phyloP scores from a whole-genome alignment of 2,113 vertebrate genomes.

The Melanerpes formicivorus region DNA sequence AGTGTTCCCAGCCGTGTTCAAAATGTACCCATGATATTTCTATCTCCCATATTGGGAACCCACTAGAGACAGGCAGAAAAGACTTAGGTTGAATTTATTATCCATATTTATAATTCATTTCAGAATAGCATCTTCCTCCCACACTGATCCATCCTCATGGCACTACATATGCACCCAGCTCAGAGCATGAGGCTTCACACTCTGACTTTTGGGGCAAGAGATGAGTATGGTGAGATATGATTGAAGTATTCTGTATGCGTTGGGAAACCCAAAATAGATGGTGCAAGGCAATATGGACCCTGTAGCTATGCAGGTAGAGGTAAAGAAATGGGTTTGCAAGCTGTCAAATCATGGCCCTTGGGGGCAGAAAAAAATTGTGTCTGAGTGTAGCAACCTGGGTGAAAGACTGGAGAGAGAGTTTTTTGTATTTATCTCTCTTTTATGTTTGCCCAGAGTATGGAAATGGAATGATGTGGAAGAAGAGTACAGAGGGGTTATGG shows the following conservation, averaged over 20 bases:
- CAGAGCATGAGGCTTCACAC: conserved; percentile 38
- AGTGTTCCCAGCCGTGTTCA: conserved; percentile 51
- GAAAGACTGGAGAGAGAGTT: neutral
- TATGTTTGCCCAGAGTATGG: neutral
- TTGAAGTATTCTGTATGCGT: neutral
- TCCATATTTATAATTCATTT: conserved; percentile 60
- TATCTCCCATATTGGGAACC: conserved; percentile 52
- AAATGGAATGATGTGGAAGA: neutral
- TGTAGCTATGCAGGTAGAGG: neutral
- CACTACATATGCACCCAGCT: conserved; percentile 16
- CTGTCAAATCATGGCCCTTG: neutral
- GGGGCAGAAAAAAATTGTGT: neutral
- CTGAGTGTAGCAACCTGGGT: neutral
- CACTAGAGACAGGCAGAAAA: conserved; percentile 56
- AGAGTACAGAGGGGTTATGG: neutral
- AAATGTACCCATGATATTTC: conserved; percentile 71
- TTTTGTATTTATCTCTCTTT: neutral
- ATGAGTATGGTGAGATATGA: neutral
- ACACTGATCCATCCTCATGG: neutral
- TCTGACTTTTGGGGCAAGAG: conserved; percentile 48
- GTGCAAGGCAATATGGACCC: neutral
- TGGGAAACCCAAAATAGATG: conserved; percentile 35
- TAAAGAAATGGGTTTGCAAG: neutral
- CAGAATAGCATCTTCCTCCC: conserved; percentile 61
- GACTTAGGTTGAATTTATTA: conserved; percentile 56